phyloP scores from a whole-genome alignment of 2,888 invertebrate species.

The Phaedon cochleariae region DNA sequence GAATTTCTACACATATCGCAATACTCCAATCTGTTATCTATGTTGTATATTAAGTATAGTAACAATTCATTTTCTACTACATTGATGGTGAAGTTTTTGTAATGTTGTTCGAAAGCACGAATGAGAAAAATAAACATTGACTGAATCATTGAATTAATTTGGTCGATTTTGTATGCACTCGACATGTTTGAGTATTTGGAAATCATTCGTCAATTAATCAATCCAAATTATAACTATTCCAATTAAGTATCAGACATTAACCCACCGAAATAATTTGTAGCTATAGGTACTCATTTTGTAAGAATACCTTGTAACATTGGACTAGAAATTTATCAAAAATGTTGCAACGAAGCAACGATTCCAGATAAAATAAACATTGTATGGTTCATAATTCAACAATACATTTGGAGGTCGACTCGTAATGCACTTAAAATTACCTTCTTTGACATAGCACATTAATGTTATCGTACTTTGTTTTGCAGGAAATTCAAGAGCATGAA shows the following conservation, averaged over 20 bases:
- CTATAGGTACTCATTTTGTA: slow-evolving; percentile 19
- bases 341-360: not conserved
- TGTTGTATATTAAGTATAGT: too few relatives aligned
- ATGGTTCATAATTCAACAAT: not conserved
- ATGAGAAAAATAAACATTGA: not conserved
- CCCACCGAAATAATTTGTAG: not conserved
- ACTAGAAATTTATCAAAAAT: slow-evolving; percentile 18
- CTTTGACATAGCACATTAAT: not conserved
- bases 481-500: not conserved
- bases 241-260: slow-evolving; percentile 8
- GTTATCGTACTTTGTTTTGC: not conserved
- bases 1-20: too few relatives aligned
- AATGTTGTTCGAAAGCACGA: too few relatives aligned
- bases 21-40: too few relatives aligned
- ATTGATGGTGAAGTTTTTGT: too few relatives aligned
- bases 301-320: slow-evolving; percentile 21
- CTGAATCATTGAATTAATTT: not conserved
- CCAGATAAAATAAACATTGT: not conserved
- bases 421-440: not conserved
- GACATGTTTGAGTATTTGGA: not conserved
- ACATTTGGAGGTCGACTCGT: not conserved
- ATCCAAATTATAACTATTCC: not conserved
- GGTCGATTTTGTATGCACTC: too few relatives aligned
- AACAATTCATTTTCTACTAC: too few relatives aligned
- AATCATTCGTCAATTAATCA: not conserved